Percentiles rank a stretch among this genome's conserved stretches.
phyloP scores from a whole-genome alignment of 1,140 invertebrate species.

The Cecropterus lyciades region DNA sequence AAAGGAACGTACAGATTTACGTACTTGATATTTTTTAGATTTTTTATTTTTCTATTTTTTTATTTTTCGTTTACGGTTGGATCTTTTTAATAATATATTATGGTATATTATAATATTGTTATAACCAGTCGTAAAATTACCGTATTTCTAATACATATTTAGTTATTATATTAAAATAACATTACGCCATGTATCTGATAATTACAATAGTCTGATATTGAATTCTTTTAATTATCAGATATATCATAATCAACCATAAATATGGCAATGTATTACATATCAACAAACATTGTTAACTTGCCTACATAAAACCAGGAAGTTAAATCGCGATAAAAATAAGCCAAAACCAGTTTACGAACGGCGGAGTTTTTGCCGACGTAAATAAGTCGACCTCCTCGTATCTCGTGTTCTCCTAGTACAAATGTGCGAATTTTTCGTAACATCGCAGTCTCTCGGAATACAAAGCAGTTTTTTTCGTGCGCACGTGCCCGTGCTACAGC shows the following conservation, averaged over 20 bases:
- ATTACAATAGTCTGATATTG: not conserved
- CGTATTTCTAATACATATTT: no score
- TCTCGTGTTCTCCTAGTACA: constrained; percentile 68
- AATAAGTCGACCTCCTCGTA: constrained; percentile 48
- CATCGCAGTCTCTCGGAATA: constrained; percentile 56
- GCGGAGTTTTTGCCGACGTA: constrained; percentile 41
- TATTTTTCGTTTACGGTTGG: no score
- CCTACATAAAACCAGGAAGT: constrained; percentile 9
- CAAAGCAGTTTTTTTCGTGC: constrained; percentile 56
- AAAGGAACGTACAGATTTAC: no score
- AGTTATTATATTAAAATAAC: no score
- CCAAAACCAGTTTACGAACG: constrained; percentile 28
- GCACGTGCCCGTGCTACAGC: constrained; percentile 57
- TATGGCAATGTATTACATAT: not conserved
- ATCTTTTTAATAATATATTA: no score
- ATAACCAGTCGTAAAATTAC: no score
- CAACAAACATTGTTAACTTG: not conserved
- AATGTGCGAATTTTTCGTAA: constrained; percentile 82
- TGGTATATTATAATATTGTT: no score
- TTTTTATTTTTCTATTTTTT: no score
- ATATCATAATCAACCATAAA: not conserved
- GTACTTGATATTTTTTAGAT: no score
- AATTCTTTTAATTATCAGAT: not conserved
- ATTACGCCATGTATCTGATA: no score
- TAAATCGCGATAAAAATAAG: constrained; percentile 31